Evolutionary conservation across 2,113 vertebrate genomes (phyloP).

Genomic region (Pseudopodoces humilis): DNA sequence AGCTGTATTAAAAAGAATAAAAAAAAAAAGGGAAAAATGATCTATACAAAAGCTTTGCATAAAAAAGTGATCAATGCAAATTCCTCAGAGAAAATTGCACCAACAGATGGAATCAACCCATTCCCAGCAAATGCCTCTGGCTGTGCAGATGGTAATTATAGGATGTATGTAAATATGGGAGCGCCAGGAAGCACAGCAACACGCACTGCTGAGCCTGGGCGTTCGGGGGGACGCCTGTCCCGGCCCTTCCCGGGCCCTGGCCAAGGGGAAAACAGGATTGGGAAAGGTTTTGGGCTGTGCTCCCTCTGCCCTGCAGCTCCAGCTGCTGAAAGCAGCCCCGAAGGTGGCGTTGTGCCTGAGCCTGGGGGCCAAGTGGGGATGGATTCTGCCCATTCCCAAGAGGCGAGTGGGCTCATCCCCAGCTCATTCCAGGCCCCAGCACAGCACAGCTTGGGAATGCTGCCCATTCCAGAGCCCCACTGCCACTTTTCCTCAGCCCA

Average conservation of each 20-base stretch:
- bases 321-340: fast-evolving
- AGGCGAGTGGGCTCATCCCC: fast-evolving
- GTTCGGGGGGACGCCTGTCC: neutral
- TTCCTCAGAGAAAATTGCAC: constrained; percentile 83
- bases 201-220: constrained; percentile 51
- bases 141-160: constrained; percentile 86
- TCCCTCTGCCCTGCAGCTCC: neutral
- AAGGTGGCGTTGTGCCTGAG: fast-evolving
- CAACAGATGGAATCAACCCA: constrained; percentile 85
- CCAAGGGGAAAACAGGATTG: neutral
- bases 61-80: constrained; percentile 86
- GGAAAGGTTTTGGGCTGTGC: neutral
- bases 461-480: neutral
- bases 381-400: fast-evolving
- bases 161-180: constrained; percentile 81
- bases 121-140: constrained; percentile 83
- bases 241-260: neutral
- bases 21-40: constrained; percentile 58
- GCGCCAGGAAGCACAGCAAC: constrained; percentile 71
- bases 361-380: fast-evolving
- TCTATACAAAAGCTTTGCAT: constrained; percentile 81
- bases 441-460: fast-evolving
- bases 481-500: neutral
- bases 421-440: fast-evolving
- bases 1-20: constrained; percentile 38